Conservation (phyloP, 2,888 invertebrate species). For the Argyra leucocephala region DNA sequence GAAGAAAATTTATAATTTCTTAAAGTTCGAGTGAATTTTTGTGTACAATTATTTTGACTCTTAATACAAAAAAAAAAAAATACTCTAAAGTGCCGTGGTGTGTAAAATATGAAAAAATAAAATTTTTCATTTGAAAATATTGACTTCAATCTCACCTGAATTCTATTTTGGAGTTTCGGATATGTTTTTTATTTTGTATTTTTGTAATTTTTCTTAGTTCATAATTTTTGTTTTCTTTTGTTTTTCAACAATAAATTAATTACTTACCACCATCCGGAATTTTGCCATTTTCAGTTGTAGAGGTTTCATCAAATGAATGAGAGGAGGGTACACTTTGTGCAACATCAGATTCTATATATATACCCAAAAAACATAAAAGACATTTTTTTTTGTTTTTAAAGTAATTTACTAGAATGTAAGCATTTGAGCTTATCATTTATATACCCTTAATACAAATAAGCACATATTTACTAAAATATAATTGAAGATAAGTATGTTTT, state of each 20-base stretch:
- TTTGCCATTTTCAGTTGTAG: slow-evolving; percentile 46
- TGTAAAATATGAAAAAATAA: too few species aligned
- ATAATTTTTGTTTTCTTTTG: neutral
- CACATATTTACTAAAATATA: neutral
- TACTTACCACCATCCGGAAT: slow-evolving; percentile 11
- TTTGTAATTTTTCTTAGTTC: too few species aligned
- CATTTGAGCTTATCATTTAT: neutral
- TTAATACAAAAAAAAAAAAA: too few species aligned
- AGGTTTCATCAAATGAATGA: slow-evolving; percentile 46
- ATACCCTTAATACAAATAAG: neutral
- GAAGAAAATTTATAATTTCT: too few species aligned
- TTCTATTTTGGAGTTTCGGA: too few species aligned
- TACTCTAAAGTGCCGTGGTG: too few species aligned
- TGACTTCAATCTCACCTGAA: too few species aligned
- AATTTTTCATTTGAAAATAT: too few species aligned
- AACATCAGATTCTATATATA: slow-evolving; percentile 34
- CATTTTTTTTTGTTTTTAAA: slow-evolving; percentile 12
- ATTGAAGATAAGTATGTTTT: too few species aligned
- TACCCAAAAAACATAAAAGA: slow-evolving; percentile 19
- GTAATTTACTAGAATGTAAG: neutral
- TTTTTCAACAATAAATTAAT: too few species aligned
- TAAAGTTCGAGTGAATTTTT: too few species aligned
- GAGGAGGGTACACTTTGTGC: slow-evolving; percentile 48
- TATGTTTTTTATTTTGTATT: neutral
- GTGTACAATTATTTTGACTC: too few species aligned